Conservation (phyloP, 1,140 invertebrate genomes). For the Pogonognathellus flavescens region DNA sequence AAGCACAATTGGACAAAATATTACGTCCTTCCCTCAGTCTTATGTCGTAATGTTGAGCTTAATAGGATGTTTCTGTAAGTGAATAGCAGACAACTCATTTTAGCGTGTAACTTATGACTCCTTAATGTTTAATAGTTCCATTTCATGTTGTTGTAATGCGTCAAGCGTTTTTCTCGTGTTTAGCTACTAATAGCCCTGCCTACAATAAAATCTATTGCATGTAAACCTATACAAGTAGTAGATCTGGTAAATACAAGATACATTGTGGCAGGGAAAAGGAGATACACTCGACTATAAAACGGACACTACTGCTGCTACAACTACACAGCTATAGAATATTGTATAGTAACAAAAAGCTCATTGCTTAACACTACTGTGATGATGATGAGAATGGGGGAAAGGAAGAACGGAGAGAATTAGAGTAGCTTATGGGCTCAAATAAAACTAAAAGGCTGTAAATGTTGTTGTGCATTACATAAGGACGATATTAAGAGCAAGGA, state of each 20-base stretch:
- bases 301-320: too few species aligned
- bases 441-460: conserved; percentile 47
- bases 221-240: too few species aligned
- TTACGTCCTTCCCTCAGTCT: not conserved
- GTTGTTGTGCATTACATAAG: conserved; percentile 19
- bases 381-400: conserved; percentile 33
- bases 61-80: conserved; percentile 41
- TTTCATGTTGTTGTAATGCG: conserved; percentile 1
- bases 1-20: not conserved
- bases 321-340: too few species aligned
- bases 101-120: conserved; percentile 11
- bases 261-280: too few species aligned
- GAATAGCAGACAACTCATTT: conserved; percentile 23
- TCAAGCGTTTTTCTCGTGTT: too few species aligned
- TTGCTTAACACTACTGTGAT: not conserved
- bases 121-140: not conserved
- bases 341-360: too few species aligned
- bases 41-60: conserved; percentile 31
- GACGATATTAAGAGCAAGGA: not conserved
- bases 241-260: too few species aligned
- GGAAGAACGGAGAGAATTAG: conserved; percentile 28
- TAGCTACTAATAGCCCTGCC: too few species aligned
- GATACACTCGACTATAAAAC: too few species aligned
- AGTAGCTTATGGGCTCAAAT: conserved; percentile 44
- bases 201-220: too few species aligned